Evolutionary conservation across 2,113 vertebrate species (phyloP).

Genomic region (Sterna hirundo): DNA sequence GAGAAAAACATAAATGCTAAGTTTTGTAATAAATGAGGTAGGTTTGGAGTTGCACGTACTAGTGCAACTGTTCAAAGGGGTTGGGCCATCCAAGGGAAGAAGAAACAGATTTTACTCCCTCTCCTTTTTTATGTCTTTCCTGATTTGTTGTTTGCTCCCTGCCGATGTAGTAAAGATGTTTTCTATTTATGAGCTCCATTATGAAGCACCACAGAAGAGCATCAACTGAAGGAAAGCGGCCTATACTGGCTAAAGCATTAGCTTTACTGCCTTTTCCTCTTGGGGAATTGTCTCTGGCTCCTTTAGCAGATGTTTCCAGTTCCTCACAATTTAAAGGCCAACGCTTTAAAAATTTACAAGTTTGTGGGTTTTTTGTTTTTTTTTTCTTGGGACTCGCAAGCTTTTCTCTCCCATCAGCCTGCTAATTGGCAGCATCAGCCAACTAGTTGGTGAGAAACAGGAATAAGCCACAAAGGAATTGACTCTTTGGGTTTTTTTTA

Average conservation of each 20-base stretch:
- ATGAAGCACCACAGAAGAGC: not conserved
- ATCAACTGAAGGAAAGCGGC: not conserved
- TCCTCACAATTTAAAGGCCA: not conserved
- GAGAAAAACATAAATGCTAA: not conserved
- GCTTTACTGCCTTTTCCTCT: not conserved
- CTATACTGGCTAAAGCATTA: not conserved
- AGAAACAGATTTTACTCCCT: not conserved
- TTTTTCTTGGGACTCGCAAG: not conserved
- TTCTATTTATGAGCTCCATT: not conserved
- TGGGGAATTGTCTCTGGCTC: not conserved
- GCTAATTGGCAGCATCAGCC: not conserved
- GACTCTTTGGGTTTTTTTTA: not conserved
- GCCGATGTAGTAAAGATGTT: not conserved
- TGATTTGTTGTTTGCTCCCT: not conserved
- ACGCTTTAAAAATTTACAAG: not conserved
- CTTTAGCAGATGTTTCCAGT: not conserved
- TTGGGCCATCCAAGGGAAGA: not conserved
- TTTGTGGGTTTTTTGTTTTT: not conserved
- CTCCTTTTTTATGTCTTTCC: not conserved
- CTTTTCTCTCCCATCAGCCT: not conserved
- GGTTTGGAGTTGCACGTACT: not conserved
- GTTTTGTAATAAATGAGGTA: not conserved
- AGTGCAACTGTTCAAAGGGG: not conserved
- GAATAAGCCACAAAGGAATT: not conserved
- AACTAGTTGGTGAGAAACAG: not conserved